These are phyloP conservation scores for Epirrita christyi DNA, from an alignment of 2,888 invertebrate genomes.

Conservation along the genomic window DNA sequence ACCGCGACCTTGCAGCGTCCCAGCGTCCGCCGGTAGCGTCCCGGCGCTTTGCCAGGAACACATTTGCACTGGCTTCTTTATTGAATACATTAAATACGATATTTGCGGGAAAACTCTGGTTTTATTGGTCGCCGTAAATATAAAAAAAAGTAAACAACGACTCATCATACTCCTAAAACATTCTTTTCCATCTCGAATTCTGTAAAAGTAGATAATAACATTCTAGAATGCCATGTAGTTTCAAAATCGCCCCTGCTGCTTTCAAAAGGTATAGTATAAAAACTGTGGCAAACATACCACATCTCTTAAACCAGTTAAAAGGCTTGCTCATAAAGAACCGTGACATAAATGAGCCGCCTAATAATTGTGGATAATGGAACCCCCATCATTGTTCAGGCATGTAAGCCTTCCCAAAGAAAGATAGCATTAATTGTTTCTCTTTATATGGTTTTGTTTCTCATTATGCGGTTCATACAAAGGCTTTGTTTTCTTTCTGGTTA, in stretches of 20 bases:
- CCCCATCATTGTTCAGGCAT: conserved; percentile 8
- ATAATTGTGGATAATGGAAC: conserved; percentile 22
- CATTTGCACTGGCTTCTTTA: conserved; percentile 39
- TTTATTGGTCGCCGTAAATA: neutral
- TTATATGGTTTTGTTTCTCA: conserved; percentile 24
- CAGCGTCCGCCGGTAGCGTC: conserved; percentile 33
- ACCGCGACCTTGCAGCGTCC: conserved; percentile 64
- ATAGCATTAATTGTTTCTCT: conserved; percentile 15
- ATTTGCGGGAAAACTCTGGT: too few relatives aligned
- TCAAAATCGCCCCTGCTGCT: neutral
- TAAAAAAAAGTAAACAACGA: neutral
- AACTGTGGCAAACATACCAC: neutral
- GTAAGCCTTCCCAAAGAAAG: conserved; percentile 13
- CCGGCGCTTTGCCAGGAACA: conserved; percentile 64
- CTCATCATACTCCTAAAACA: neutral
- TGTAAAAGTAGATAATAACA: neutral
- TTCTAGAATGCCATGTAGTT: neutral
- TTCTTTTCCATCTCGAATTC: neutral
- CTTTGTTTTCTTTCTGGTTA: conserved; percentile 33
- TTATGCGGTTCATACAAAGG: conserved; percentile 33
- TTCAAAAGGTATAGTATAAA: neutral
- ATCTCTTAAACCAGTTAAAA: conserved; percentile 7
- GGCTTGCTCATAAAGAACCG: conserved; percentile 4
- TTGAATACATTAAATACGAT: conserved; percentile 1
- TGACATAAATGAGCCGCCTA: conserved; percentile 11